Percentiles rank a stretch among this genome's conserved stretches.
Evolutionary conservation across 2,113 vertebrate genomes (phyloP).

Genomic region (Bubo bubo): DNA sequence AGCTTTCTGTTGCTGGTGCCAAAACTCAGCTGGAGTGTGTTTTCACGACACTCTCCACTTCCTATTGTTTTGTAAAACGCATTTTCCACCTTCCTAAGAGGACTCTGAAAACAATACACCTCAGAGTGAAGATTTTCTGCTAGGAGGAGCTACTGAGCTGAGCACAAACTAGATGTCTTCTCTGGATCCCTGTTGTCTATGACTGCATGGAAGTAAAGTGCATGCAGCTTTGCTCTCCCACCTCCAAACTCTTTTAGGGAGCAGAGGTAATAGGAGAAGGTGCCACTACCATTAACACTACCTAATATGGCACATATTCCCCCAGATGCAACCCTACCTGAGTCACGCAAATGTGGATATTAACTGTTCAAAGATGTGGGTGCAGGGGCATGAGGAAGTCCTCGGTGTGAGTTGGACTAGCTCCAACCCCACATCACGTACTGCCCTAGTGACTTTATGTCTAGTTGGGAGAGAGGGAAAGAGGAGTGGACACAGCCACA

Average conservation of each 20-base stretch:
- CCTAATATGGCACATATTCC: background rate
- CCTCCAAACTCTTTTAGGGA: background rate
- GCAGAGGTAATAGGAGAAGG: slow-evolving; percentile 43
- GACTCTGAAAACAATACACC: slow-evolving; percentile 49
- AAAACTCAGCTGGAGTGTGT: slow-evolving; percentile 46
- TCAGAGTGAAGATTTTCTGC: slow-evolving; percentile 59
- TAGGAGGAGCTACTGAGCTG: slow-evolving; percentile 64
- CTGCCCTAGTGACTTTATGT: background rate
- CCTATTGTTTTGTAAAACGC: slow-evolving; percentile 53
- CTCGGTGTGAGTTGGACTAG: background rate
- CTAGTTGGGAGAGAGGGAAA: background rate
- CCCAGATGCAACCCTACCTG: background rate
- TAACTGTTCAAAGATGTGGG: background rate
- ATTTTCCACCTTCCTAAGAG: slow-evolving; percentile 76
- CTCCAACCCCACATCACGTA: slow-evolving; percentile 29
- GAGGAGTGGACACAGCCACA: background rate
- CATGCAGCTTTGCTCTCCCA: background rate
- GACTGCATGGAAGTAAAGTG: background rate
- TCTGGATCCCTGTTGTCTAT: background rate
- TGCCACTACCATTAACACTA: slow-evolving; percentile 22
- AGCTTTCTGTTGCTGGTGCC: slow-evolving; percentile 41
- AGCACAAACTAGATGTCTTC: background rate
- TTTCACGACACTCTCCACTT: slow-evolving; percentile 48
- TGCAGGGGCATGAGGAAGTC: background rate
- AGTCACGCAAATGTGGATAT: background rate